Percentiles rank a stretch among this genome's conserved stretches.
These are phyloP conservation scores for Meloe dianella DNA, from an alignment of 2,888 invertebrate species.

Conservation along the genomic window DNA sequence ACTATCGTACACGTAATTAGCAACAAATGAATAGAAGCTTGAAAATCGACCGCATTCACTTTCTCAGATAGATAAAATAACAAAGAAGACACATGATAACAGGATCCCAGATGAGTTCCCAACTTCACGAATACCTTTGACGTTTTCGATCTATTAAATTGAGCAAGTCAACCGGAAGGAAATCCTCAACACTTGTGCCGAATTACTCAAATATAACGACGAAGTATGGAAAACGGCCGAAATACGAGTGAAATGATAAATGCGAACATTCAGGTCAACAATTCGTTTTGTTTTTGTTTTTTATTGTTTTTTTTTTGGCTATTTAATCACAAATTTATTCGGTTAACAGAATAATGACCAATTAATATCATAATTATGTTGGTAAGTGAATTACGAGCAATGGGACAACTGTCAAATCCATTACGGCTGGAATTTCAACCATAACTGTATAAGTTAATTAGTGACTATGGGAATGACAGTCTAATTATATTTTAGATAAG, in stretches of 20 bases:
- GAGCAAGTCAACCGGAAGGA: neutral
- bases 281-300: too few relatives aligned
- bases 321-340: too few relatives aligned
- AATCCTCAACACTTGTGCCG: neutral
- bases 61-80: neutral
- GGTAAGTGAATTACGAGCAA: neutral
- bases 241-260: neutral
- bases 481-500: conserved; percentile 6
- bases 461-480: conserved; percentile 4
- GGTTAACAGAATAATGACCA: neutral
- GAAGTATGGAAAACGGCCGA: neutral
- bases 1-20: too few relatives aligned
- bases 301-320: too few relatives aligned
- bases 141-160: neutral
- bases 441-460: conserved; percentile 9
- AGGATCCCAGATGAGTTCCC: neutral
- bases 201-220: neutral
- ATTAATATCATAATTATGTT: neutral
- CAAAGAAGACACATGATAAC: neutral
- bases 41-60: too few relatives aligned
- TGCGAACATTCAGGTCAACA: neutral
- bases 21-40: too few relatives aligned
- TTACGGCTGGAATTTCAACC: neutral
- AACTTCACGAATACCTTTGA: neutral
- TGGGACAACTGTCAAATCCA: neutral